Base-by-base conservation (phyloP, 2,113 vertebrate species). In the Romanogobio albipinnatus region DNA sequence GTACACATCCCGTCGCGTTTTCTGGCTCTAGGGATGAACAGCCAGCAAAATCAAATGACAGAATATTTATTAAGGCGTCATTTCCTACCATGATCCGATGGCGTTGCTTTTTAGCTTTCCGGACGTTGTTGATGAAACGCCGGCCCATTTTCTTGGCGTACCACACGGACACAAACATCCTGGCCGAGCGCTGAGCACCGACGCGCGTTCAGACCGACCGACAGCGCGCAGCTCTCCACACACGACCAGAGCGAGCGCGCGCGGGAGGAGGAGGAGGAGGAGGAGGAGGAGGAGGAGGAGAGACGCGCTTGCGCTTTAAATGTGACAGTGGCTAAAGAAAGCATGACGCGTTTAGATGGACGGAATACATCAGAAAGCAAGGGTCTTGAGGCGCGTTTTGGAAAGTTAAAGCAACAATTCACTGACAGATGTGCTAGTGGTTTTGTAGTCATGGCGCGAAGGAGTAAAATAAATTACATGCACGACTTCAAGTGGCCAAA, bases 151-250 rank as follows among this genome's bases (percentile, higher is more conserved):
- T 95, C 92, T 95, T 94, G 77, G 93, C 94, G 64, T 95, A 94
- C 95, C 94, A 95, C 84, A 95, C 94, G 1, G 95, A 94, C 84
- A 92, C 93, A 83, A 96, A 94, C 94, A 95, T 94, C 84, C 56
- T 87, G 85, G 14, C 58, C 85, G 85, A 77, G 84, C 73, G 85
- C 78, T 49, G 29, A 70, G 56, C 84, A 68, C 43, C 58, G 53
- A 39, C 76, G 75, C 33, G 75, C 49, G 49, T 29, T 15, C 24
- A 51, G 51, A 56, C 26, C n/a, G 75, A 76, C 29, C 24, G 76
- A 78, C 36, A 47, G n/a, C 36, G 81, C 47, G 47, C 29, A 9
- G 24, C 66, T 71, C 47, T 73, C 66, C 81, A 17, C 56, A 17
- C 56, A 47, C 5, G 70, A 75, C n/a, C 13, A 19, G 82, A 17